Percentiles rank a stretch among this genome's conserved stretches.
Evolutionary conservation across 2,797 vertebrate genomes (phyloP).

Genomic region (Serranus cabrilla): DNA sequence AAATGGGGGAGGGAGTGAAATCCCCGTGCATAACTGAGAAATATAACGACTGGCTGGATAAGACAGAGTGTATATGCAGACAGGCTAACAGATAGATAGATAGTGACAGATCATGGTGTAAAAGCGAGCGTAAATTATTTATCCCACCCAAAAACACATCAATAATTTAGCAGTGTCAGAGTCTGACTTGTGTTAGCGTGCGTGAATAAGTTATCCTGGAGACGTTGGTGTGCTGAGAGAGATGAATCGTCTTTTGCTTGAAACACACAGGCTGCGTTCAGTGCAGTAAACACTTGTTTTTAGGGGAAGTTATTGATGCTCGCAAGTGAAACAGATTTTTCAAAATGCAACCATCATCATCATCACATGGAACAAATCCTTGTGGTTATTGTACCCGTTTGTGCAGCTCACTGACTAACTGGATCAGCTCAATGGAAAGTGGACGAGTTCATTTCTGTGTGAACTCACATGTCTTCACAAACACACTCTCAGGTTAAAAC

Average conservation of each 20-base stretch:
- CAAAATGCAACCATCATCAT: constrained; percentile 15
- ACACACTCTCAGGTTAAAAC: constrained; percentile 14
- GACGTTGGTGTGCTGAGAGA: constrained; percentile 14
- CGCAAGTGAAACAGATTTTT: neutral
- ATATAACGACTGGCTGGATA: constrained; percentile 22
- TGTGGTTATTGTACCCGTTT: constrained; percentile 37
- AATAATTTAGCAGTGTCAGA: constrained; percentile 78
- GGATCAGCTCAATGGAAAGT: constrained; percentile 68
- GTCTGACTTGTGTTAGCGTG: constrained; percentile 49
- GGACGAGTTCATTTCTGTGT: constrained; percentile 29
- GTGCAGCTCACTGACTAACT: constrained; percentile 80
- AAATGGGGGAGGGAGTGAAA: constrained; percentile 57
- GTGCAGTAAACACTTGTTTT: neutral
- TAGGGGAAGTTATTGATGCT: neutral
- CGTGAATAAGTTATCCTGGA: constrained; percentile 54
- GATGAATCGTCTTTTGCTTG: constrained; percentile 11
- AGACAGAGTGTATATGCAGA: constrained; percentile 29
- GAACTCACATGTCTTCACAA: constrained; percentile 31
- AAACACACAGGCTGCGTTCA: neutral
- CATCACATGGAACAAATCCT: constrained; percentile 28
- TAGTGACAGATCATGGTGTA: constrained; percentile 69
- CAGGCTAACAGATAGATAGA: constrained; percentile 50
- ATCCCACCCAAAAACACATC: constrained; percentile 73
- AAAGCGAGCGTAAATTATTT: constrained; percentile 79
- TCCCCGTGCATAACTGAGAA: constrained; percentile 45